Evolutionary conservation across 2,113 vertebrate genomes (phyloP).

Genomic region (Malurus cyaneus): DNA sequence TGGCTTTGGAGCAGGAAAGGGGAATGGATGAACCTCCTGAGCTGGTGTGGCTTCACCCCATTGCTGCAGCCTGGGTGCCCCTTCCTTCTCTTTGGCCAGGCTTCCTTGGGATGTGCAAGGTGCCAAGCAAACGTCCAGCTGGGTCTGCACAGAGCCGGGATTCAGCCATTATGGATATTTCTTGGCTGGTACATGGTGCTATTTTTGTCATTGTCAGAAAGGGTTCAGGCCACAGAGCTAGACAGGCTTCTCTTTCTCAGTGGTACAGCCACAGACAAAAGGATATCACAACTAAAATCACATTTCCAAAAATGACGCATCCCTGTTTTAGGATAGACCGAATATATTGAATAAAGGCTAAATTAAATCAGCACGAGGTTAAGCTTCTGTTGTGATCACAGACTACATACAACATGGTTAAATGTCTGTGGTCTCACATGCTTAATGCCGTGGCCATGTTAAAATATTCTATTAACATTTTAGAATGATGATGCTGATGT

Average conservation of each 20-base stretch:
- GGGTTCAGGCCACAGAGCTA: neutral
- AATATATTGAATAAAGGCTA: neutral
- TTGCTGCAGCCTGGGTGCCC: neutral
- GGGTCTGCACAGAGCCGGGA: neutral
- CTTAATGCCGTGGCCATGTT: neutral
- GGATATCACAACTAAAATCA: neutral
- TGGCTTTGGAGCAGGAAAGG: neutral
- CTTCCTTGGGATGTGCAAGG: neutral
- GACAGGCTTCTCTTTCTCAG: neutral
- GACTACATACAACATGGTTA: neutral
- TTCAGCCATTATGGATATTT: neutral
- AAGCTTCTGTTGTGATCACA: neutral
- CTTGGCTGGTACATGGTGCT: neutral
- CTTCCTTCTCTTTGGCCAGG: neutral
- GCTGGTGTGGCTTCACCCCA: neutral
- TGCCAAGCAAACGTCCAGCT: neutral
- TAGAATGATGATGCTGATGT: neutral
- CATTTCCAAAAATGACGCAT: neutral
- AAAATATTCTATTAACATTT: neutral
- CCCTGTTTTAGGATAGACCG: neutral
- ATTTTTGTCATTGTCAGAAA: slow-evolving; percentile 18
- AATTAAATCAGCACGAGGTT: neutral
- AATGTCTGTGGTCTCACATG: fast-evolving
- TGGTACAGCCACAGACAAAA: neutral
- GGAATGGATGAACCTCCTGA: neutral